Percentiles rank a stretch among this genome's conserved stretches.
These are phyloP conservation scores for Dicranocentrus wangi DNA, from an alignment of 2,888 invertebrate species.

Conservation along the genomic window DNA sequence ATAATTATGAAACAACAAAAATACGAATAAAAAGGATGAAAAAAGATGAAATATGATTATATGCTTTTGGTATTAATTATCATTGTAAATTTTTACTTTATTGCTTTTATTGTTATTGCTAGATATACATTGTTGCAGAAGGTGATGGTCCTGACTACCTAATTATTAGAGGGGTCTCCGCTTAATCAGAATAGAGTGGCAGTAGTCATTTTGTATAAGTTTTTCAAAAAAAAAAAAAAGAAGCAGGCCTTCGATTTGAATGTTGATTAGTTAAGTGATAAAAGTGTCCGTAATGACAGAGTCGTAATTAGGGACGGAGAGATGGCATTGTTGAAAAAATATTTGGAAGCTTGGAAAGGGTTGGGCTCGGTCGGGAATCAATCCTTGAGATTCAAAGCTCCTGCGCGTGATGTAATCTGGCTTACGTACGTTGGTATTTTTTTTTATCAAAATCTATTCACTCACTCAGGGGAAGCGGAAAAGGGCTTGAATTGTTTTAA, in stretches of 20 bases:
- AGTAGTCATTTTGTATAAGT: not conserved
- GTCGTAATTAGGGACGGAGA: slow-evolving; percentile 4
- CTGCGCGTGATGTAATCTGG: slow-evolving; percentile 49
- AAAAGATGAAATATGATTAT: slow-evolving; percentile 36
- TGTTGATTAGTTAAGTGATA: slow-evolving; percentile 43
- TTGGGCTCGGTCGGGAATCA: slow-evolving; percentile 50
- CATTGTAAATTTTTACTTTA: slow-evolving; percentile 37
- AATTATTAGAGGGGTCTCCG: slow-evolving; percentile 50
- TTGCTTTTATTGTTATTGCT: slow-evolving; percentile 31
- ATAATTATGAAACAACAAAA: slow-evolving; percentile 16
- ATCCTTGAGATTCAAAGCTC: slow-evolving; percentile 51
- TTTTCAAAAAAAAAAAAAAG: not conserved
- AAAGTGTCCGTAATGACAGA: slow-evolving; percentile 30
- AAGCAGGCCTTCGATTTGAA: not conserved
- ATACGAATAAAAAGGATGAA: slow-evolving; percentile 7
- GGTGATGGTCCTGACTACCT: slow-evolving; percentile 28
- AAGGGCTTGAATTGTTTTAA: too few species aligned
- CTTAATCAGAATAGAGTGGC: too few species aligned
- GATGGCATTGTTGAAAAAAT: slow-evolving; percentile 26
- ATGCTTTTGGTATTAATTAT: slow-evolving; percentile 34
- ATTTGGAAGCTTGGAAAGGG: slow-evolving; percentile 46
- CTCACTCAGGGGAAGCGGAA: too few species aligned
- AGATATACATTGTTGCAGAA: slow-evolving; percentile 21
- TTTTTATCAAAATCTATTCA: too few species aligned
- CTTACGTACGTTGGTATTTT: slow-evolving; percentile 4